These are phyloP conservation scores for Coleophora flavipennella DNA, from an alignment of 2,888 invertebrate genomes.

Conservation along the genomic window DNA sequence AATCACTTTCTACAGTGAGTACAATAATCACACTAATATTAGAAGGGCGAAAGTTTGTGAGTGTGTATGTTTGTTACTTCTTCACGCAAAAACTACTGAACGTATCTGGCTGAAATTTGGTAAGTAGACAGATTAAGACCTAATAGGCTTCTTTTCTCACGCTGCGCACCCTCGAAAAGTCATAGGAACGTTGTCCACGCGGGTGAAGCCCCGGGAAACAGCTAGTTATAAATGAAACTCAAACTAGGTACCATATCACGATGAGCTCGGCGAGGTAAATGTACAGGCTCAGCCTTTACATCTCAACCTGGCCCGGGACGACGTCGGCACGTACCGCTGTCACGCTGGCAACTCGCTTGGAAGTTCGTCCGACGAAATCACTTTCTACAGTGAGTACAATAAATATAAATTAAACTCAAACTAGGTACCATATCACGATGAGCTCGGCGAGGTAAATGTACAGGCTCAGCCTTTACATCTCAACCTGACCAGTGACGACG, in stretches of 20 bases:
- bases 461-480: conserved; percentile 70
- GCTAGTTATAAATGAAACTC: too few relatives aligned
- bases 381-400: conserved; percentile 78
- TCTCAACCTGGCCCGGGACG: conserved; percentile 66
- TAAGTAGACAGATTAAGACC: too few relatives aligned
- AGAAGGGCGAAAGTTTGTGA: too few relatives aligned
- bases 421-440: conserved; percentile 41
- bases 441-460: conserved; percentile 65
- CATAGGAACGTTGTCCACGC: too few relatives aligned
- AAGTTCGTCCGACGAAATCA: conserved; percentile 74
- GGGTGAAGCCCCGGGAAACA: too few relatives aligned
- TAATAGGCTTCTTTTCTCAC: too few relatives aligned
- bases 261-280: conserved; percentile 59
- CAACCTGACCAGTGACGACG: conserved; percentile 68
- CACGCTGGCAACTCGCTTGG: conserved; percentile 75
- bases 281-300: conserved; percentile 71
- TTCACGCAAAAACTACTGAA: too few relatives aligned
- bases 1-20: conserved; percentile 78
- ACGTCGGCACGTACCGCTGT: conserved; percentile 73
- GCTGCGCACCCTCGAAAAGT: too few relatives aligned
- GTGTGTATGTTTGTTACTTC: too few relatives aligned
- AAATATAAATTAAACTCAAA: too few relatives aligned
- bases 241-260: conserved; percentile 43
- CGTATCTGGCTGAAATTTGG: too few relatives aligned
- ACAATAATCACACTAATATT: too few relatives aligned